Evolutionary conservation across 2,888 invertebrate genomes (phyloP), one percentile per base, ranked within the genome.

Genomic region (Heliconius cydno): DNA sequence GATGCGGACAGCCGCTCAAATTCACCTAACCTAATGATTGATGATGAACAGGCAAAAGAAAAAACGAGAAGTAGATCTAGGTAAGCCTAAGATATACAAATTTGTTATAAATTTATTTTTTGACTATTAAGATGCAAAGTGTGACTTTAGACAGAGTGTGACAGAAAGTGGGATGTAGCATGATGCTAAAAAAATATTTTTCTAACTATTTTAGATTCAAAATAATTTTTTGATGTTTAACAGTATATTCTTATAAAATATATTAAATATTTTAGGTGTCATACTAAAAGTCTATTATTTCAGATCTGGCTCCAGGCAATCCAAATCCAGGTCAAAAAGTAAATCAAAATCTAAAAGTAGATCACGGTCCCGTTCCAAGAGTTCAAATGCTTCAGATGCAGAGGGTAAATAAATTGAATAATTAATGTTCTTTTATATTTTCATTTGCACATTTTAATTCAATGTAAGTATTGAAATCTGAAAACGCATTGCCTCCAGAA

Each of bases 1-100:
- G 90, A 92, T 84, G 89, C 87, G 0, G 95, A 95, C 77, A 95
- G 95, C 82, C 88, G 95, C 78, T 96, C 96, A 1, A 95, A 95
- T 81, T 95, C 95, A 2, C 95, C 96, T 0, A 94, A 94, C 84
- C 90, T 95, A 19, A 95, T 95, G 94, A 95, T 95, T 84, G 95
- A 95, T 87, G 95, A 95, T 90, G 92, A 87, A n/a, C 87, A 89
- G 63, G 87, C 85, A 30, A 93, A 93, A 72, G 91, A 89, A 5
- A 94, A 93, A 82, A 90, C 94, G 0, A 92, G 90, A 77, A 94
- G 93, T 82, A 87, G 92, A 81, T 94, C 94, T 34, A 92, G 94
- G 94, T 94, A 70, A 70, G 60, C 3, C n/a, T 12, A 4, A 60
- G 3, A 41, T 12, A 12, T 12, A 41, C 12, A 41, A n/a, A n/a